A percentile compares a stretch with the other conserved stretches of the same genome.
Conservation (phyloP, 1,140 invertebrate genomes). For the Papilio machaon region DNA sequence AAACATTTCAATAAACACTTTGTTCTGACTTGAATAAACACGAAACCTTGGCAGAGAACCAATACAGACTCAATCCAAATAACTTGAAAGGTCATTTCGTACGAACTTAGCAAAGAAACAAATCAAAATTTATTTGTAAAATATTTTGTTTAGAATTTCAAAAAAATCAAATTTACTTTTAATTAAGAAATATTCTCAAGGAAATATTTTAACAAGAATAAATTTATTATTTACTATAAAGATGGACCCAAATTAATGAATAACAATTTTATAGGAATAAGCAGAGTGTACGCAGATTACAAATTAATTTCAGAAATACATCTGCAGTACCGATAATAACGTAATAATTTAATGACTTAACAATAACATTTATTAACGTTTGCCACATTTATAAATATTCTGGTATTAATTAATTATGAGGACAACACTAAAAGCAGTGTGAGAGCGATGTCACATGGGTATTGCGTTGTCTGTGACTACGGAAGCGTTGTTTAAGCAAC, state of each 20-base stretch:
- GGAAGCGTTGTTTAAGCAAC: not conserved
- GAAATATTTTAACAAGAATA: too few relatives aligned
- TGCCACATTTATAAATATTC: constrained; percentile 17
- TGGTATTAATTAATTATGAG: constrained; percentile 29
- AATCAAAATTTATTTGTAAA: not conserved
- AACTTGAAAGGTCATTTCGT: constrained; percentile 1
- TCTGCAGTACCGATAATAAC: not conserved
- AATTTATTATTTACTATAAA: not conserved
- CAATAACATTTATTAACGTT: not conserved
- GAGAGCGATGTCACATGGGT: not conserved
- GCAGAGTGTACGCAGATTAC: not conserved
- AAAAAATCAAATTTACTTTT: too few relatives aligned
- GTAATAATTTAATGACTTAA: not conserved
- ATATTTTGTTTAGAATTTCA: not conserved
- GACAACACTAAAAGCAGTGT: constrained; percentile 48
- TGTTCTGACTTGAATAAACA: constrained; percentile 16
- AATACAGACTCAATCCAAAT: not conserved
- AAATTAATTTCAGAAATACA: not conserved
- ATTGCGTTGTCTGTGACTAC: not conserved
- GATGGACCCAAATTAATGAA: constrained; percentile 1
- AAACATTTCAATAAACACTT: constrained; percentile 3
- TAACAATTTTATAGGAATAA: not conserved
- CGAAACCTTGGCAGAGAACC: not conserved
- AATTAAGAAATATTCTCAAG: too few relatives aligned
- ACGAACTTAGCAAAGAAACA: not conserved